Evolutionary conservation across 2,113 vertebrate species (phyloP).

Genomic region (Addax nasomaculatus): DNA sequence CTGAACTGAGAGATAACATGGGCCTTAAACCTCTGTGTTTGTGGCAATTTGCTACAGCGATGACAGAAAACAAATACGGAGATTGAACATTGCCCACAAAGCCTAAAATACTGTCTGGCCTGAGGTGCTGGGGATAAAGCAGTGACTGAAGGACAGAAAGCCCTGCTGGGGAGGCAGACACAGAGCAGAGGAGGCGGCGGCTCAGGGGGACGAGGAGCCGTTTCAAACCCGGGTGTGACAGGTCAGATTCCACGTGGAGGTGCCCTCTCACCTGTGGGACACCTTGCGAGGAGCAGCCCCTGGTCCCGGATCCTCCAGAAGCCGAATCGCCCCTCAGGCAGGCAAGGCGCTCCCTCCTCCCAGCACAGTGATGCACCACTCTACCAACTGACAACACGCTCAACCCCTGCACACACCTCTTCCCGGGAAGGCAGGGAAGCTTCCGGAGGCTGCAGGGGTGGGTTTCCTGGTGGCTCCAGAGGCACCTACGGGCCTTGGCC

Average conservation of each 20-base stretch:
- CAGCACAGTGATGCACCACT: not conserved
- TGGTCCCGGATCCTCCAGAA: not conserved
- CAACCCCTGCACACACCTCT: not conserved
- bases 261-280: not conserved
- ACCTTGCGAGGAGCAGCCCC: not conserved
- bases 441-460: too few relatives aligned
- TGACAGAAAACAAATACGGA: not conserved
- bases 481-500: accelerated
- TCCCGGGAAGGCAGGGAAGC: not conserved
- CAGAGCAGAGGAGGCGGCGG: too few relatives aligned
- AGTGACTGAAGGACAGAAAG: not conserved
- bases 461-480: not conserved
- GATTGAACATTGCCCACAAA: accelerated
- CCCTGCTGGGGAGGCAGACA: not conserved
- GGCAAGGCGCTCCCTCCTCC: not conserved
- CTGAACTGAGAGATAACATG: not conserved
- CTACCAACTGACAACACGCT: not conserved
- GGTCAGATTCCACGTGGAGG: not conserved
- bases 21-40: not conserved
- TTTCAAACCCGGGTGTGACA: not conserved
- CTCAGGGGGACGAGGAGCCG: accelerated
- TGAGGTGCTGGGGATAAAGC: not conserved
- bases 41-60: too few relatives aligned
- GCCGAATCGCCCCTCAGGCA: too few relatives aligned
- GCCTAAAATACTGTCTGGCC: not conserved